A percentile compares a stretch with the other conserved stretches of the same genome.
Evolutionary conservation across 2,113 vertebrate species (phyloP).

Genomic region (Hippocampus abdominalis): DNA sequence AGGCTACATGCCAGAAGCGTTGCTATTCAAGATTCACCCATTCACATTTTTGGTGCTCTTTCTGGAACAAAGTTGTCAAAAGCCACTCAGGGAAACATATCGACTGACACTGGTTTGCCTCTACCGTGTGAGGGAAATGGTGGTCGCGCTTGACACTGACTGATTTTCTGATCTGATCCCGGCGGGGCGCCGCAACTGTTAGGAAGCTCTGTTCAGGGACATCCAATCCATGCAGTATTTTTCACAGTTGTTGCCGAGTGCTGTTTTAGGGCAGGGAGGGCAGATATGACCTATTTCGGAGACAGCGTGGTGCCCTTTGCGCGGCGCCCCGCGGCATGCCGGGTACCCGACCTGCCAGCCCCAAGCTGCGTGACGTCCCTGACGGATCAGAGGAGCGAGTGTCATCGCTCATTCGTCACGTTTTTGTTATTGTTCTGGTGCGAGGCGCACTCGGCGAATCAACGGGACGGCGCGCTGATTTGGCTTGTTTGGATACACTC

Average conservation of each 20-base stretch:
- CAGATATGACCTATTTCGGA: slow-evolving; percentile 49
- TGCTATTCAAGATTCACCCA: no score
- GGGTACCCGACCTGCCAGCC: slow-evolving; percentile 30
- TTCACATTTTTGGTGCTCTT: no score
- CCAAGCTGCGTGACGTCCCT: slow-evolving; percentile 13
- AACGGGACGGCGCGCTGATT: neutral
- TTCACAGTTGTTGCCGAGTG: neutral
- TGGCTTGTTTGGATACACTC: neutral
- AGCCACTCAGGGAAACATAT: no score
- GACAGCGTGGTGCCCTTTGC: slow-evolving; percentile 38
- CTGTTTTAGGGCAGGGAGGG: neutral
- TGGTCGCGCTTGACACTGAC: no score
- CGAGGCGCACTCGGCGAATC: neutral
- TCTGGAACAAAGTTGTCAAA: no score
- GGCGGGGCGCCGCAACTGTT: neutral
- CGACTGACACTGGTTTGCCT: no score
- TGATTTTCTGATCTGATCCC: neutral
- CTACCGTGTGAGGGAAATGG: no score
- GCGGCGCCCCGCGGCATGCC: slow-evolving; percentile 55
- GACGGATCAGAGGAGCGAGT: slow-evolving; percentile 11
- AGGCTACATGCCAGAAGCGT: no score
- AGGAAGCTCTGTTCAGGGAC: neutral
- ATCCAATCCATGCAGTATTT: neutral
- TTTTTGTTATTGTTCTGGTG: slow-evolving; percentile 9
- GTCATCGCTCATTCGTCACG: slow-evolving; percentile 23